phyloP scores from a whole-genome alignment of 2,113 vertebrate species.

The Gavia stellata region DNA sequence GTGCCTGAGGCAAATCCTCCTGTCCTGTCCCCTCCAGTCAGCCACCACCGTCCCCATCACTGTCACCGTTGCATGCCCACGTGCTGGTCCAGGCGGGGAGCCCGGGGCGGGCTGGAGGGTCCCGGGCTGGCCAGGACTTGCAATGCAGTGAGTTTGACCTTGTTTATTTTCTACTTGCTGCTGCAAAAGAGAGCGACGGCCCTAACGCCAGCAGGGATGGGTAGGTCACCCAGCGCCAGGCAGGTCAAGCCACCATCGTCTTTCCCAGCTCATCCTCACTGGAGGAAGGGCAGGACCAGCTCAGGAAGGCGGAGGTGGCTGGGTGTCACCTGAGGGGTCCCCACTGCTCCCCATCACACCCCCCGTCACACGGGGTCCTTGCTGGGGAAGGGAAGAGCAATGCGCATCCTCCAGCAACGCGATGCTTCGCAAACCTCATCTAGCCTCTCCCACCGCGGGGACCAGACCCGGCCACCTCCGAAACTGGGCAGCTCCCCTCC shows the following conservation, averaged over 20 bases:
- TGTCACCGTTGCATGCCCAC: fast-evolving
- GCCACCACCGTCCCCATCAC: fast-evolving
- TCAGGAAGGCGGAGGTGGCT: not conserved
- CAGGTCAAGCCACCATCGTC: fast-evolving
- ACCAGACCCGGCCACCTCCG: not conserved
- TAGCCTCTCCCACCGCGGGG: fast-evolving
- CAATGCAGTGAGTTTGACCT: not conserved
- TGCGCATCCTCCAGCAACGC: fast-evolving
- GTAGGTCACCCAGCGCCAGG: not conserved
- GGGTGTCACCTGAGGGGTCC: not conserved
- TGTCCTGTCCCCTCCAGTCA: not conserved
- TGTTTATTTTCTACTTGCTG: not conserved
- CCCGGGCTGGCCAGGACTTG: not conserved
- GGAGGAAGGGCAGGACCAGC: not conserved
- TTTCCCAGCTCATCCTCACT: not conserved
- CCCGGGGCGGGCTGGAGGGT: fast-evolving
- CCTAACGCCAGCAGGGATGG: not conserved
- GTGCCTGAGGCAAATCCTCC: not conserved
- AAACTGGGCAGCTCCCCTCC: no score
- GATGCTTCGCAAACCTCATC: not conserved
- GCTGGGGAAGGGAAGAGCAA: not conserved
- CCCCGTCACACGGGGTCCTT: not conserved
- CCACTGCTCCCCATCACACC: not conserved
- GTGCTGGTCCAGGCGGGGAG: not conserved
- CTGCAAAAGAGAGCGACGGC: not conserved